Evolutionary conservation across 2,797 vertebrate species (phyloP).

Genomic region (Percopsis omiscomaycus): DNA sequence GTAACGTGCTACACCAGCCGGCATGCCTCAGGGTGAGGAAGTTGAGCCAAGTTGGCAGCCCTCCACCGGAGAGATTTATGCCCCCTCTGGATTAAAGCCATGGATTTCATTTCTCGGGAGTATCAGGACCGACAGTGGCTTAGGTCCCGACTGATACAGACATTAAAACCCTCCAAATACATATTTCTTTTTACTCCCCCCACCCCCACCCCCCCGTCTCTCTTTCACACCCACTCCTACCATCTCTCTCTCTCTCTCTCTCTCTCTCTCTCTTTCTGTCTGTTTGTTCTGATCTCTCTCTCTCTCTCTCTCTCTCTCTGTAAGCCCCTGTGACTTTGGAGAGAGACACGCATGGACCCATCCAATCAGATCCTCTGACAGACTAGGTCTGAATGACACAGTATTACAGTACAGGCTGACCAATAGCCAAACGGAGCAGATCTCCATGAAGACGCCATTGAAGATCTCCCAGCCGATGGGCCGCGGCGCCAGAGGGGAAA

Average conservation of each 20-base stretch:
- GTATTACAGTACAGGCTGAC: conserved; percentile 51
- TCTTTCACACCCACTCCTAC: neutral
- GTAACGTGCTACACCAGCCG: conserved; percentile 14
- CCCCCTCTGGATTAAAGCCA: conserved; percentile 49
- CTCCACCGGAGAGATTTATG: conserved; percentile 42
- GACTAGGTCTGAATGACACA: conserved; percentile 58
- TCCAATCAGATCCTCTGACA: conserved; percentile 19
- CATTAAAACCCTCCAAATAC: conserved; percentile 46
- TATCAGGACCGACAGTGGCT: conserved; percentile 44
- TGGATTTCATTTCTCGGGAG: conserved; percentile 46
- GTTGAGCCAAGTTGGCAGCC: conserved; percentile 17
- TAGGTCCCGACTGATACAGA: conserved; percentile 32
- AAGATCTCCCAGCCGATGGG: conserved; percentile 43
- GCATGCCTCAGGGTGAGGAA: conserved; percentile 25
- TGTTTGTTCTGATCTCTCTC: neutral
- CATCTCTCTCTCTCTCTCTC: neutral
- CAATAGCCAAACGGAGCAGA: conserved; percentile 29
- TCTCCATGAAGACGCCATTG: conserved; percentile 21
- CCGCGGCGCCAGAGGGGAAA: conserved; percentile 33
- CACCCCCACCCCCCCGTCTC: neutral
- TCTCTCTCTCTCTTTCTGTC: conserved; percentile 8
- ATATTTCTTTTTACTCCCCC: conserved; percentile 5
- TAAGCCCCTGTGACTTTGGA: no score
- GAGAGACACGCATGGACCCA: no score
- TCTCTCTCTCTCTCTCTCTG: conserved; percentile 2